Evolutionary conservation across 2,113 vertebrate genomes (phyloP), one percentile per base, ranked within the genome.

Genomic region (Cheirogaleus medius): DNA sequence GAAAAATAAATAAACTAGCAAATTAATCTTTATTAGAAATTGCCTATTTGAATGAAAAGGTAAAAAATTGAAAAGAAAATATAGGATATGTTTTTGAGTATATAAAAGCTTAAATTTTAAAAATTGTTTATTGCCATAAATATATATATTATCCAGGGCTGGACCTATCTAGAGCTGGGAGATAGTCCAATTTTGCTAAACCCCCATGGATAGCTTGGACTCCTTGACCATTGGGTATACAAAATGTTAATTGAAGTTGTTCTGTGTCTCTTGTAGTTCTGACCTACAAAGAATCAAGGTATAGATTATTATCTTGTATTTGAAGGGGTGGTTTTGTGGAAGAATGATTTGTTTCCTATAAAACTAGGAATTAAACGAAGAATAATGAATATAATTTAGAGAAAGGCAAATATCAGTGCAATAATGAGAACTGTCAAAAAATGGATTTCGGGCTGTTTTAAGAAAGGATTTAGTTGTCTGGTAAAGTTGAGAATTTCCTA

Each of bases 21-120:
- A 83, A 21, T 73, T 71, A 25, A 32, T 63, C 8, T 95, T 56
- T 80, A 44, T 56, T 0, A 87, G 39, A 85, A 74, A 90, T 54
- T 60, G 32, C 6, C 63, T 92, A 32, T 80, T 96, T 96, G 92
- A 91, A 71, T 91, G 64, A 84, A 84, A 76, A 66, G 66, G n/a
- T 92, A 96, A 94, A 64, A 82, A 66, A 77, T 77, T 78, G 27
- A 47, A 77, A 87, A 96, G 44, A 74, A 77, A 58, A 73, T 82
- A 60, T 25, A 60, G 25, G 27, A 1, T 87, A 3, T 54, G 47
- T 42, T 97, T 96, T 92, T 90, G 56, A 92, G 20, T 29, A 58
- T 87, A 49, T n/a, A 63, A 76, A 94, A 87, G 8, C 78, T 68
- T 74, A 71, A 86, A 44, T 56, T 32, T 52, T 86, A 58, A 56